A percentile compares a stretch with the other conserved stretches of the same genome.
Conservation (phyloP, 2,888 invertebrate genomes). For the Volucella zonaria region DNA sequence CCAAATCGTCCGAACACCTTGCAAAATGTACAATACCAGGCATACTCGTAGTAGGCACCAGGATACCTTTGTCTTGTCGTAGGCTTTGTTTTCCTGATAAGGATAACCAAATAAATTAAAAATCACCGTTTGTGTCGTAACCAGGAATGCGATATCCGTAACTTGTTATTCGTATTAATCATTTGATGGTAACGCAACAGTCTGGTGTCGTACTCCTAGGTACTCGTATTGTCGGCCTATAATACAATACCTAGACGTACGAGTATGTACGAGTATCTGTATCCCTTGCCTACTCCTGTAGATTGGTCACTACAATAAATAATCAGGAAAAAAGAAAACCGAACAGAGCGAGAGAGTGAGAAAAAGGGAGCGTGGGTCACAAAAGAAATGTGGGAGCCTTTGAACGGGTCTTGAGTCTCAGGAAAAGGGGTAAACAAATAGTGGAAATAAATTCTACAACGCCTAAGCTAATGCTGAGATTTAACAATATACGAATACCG, state of each 20-base stretch:
- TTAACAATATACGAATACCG: neutral
- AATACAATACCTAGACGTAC: too few species aligned
- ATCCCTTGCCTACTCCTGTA: constrained; percentile 32
- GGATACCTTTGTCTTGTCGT: constrained; percentile 67
- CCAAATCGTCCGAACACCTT: constrained; percentile 5
- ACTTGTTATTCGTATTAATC: constrained; percentile 54
- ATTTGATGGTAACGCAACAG: constrained; percentile 58
- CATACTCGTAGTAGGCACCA: constrained; percentile 19
- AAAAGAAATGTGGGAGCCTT: constrained; percentile 64
- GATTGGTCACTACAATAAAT: constrained; percentile 66
- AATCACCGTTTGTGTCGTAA: constrained; percentile 69
- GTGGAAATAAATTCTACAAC: constrained; percentile 44
- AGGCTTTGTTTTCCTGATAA: constrained; percentile 65
- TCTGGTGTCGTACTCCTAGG: constrained; percentile 19
- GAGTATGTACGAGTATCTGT: too few species aligned
- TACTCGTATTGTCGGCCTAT: constrained; percentile 2
- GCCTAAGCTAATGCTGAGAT: constrained; percentile 32
- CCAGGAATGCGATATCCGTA: constrained; percentile 61
- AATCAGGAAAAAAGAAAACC: constrained; percentile 28
- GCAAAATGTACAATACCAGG: constrained; percentile 18
- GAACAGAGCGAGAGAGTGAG: too few species aligned
- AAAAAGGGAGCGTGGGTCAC: constrained; percentile 29
- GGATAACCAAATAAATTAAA: constrained; percentile 66
- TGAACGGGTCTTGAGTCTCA: constrained; percentile 31
- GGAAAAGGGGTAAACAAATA: constrained; percentile 42